Evolutionary conservation across 2,888 invertebrate species (phyloP).

Genomic region (Melikaiella ostensackeni): DNA sequence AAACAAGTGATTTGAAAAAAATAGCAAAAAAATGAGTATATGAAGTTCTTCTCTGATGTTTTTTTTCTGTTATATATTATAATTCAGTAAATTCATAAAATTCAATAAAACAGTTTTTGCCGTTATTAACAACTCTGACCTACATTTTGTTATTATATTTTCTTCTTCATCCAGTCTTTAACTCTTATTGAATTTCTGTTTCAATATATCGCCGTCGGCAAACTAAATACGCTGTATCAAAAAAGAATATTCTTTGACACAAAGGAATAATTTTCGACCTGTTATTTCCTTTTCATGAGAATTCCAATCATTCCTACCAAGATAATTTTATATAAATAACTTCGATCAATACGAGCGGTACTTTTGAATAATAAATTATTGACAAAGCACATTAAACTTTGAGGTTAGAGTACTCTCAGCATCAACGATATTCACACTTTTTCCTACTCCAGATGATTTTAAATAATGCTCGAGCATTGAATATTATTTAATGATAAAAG

Average conservation of each 20-base stretch:
- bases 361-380: not conserved
- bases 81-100: too few relatives aligned
- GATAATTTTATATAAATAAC: not conserved
- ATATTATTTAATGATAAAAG: not conserved
- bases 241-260: not conserved
- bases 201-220: not conserved
- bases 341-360: not conserved
- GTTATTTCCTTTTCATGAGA: not conserved
- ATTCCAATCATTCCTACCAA: not conserved
- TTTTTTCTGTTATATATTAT: too few relatives aligned
- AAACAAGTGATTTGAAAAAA: not conserved
- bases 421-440: not conserved
- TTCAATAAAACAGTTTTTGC: too few relatives aligned
- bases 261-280: not conserved
- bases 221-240: not conserved
- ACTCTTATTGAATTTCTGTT: too few relatives aligned
- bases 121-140: too few relatives aligned
- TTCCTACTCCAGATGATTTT: too few relatives aligned
- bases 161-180: too few relatives aligned
- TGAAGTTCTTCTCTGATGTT: too few relatives aligned
- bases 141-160: too few relatives aligned
- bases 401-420: too few relatives aligned
- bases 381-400: not conserved
- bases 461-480: not conserved
- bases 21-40: too few relatives aligned